A percentile compares a stretch with the other conserved stretches of the same genome.
Evolutionary conservation across 2,113 vertebrate genomes (phyloP).

Genomic region (Camarhynchus parvulus): DNA sequence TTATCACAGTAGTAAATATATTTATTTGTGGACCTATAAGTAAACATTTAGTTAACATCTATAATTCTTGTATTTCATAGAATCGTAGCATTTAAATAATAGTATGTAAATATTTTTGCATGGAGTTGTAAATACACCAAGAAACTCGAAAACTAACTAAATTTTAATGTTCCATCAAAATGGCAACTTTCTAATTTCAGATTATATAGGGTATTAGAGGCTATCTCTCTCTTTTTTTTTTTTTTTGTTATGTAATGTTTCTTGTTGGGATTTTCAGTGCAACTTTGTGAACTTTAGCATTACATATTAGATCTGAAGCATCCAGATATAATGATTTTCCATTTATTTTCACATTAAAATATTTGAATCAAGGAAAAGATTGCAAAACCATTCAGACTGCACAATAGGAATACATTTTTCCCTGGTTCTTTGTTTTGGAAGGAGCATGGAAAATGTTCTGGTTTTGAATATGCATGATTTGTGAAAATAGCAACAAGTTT

Average conservation of each 20-base stretch:
- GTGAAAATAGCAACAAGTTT: neutral
- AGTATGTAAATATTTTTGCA: neutral
- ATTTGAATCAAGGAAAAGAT: neutral
- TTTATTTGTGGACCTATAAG: neutral
- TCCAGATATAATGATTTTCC: neutral
- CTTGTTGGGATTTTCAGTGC: neutral
- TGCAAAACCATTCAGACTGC: neutral
- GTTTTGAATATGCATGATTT: neutral
- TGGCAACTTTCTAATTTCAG: neutral
- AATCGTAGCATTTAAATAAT: neutral
- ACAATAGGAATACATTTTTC: neutral
- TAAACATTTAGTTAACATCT: neutral
- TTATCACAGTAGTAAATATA: neutral
- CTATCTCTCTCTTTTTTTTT: neutral
- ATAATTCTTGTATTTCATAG: neutral
- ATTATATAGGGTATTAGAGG: neutral
- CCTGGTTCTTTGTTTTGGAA: neutral
- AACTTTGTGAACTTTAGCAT: neutral
- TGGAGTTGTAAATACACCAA: neutral
- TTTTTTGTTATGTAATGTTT: neutral
- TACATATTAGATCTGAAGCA: neutral
- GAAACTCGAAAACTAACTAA: neutral
- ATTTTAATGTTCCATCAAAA: neutral
- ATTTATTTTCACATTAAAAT: neutral
- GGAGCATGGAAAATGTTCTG: neutral